These are phyloP conservation scores for Zoanthus solanderi DNA, from an alignment of 92 coral and sea anemone genomes.

Conservation along the genomic window DNA sequence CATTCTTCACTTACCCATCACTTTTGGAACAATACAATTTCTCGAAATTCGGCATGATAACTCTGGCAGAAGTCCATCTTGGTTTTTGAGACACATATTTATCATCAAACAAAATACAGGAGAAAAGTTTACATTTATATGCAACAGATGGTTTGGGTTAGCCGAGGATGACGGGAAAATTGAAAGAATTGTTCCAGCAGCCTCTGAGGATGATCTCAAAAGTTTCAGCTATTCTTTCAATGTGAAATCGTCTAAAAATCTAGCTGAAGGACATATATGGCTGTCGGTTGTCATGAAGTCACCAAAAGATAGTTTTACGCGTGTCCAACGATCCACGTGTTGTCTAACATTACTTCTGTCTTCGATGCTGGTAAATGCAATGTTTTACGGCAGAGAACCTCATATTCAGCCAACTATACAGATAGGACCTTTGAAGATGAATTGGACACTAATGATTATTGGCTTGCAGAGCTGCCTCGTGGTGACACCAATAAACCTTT, in stretches of 20 bases:
- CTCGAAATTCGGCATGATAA: conserved; percentile 80
- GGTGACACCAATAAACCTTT: conserved; percentile 78
- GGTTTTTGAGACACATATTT: conserved; percentile 70
- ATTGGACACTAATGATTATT: conserved; percentile 76
- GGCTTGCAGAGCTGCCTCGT: conserved; percentile 80
- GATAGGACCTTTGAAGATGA: conserved; percentile 84
- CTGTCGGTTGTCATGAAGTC: conserved; percentile 84
- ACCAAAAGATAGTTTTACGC: conserved; percentile 75
- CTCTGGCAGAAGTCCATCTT: conserved; percentile 74
- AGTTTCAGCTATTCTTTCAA: conserved; percentile 69
- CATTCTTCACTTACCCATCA: conserved; percentile 63
- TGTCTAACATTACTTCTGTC: conserved; percentile 76
- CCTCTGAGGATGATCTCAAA: conserved; percentile 57
- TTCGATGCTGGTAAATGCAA: conserved; percentile 83
- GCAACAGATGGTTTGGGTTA: conserved; percentile 81
- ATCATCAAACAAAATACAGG: conserved; percentile 58
- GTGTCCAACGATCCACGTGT: conserved; percentile 86
- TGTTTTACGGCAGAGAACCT: conserved; percentile 71
- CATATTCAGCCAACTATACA: conserved; percentile 76
- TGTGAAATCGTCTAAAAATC: conserved; percentile 65
- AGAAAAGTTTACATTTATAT: conserved; percentile 60
- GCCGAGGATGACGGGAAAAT: conserved; percentile 83
- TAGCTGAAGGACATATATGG: conserved; percentile 89
- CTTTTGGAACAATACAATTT: conserved; percentile 70
- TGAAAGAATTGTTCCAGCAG: conserved; percentile 69